Evolutionary conservation across 2,797 vertebrate species (phyloP), one percentile per base, ranked within the genome.

Genomic region (Mustela erminea): DNA sequence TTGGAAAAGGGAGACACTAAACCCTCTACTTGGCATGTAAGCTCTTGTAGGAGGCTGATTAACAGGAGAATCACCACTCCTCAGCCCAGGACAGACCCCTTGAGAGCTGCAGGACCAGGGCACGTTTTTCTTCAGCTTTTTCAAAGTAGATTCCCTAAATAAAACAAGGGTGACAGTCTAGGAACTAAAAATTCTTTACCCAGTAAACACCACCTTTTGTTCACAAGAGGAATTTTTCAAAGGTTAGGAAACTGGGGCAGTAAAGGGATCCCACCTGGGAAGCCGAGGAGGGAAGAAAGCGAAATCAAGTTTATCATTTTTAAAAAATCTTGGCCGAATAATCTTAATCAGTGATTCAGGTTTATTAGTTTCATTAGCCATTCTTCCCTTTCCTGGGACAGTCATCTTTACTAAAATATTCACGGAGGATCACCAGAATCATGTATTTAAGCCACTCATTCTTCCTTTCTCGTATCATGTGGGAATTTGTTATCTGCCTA

Each of bases 191-290:
- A 90, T 60, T 92, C 35, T 90, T 97, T 95, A 75, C 29, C 56
- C 15, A 77, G 93, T 92, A 95, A 95, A 92, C 35, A 94, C 74
- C 29, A 46, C 18, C 60, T 75, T 90, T 93, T 84, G 23, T 95
- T 91, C 41, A 77, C 41, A 93, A 95, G 25, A 92, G 27, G 8
- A 95, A 60, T 43, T 87, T 87, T 60, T 49, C 38, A 75, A 96
- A 90, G 62, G 15, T 77, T 72, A 94, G 64, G 27, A 86, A 90
- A 32, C 35, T 77, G 15, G 27, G 32, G 29, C 32, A 90, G 5
- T 60, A 86, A 95, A 93, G 20, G 13, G 13, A 93, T 58, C 13
- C 14, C 29, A 78, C n/a, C 72, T 87, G 20, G 38, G 25, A 38
- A 94, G 21, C 6, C 74, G 6, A 93, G 9, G 15, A 90, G 25